Conservation (phyloP, 2,888 invertebrate genomes). For the Lasioglossum pauxillum region DNA sequence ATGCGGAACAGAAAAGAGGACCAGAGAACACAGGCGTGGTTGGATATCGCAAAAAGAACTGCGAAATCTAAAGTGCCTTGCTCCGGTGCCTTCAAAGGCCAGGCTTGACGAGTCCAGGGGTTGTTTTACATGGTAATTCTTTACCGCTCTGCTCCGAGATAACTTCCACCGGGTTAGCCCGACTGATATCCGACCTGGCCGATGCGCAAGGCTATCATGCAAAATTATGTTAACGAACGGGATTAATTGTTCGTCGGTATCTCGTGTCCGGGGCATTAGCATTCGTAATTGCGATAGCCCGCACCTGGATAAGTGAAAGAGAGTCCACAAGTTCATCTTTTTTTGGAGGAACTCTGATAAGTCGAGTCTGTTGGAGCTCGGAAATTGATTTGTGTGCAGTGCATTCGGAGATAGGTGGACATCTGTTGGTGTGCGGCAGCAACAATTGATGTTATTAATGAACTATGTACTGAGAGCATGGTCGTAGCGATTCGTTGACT, state of each 20-base stretch:
- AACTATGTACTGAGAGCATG: no score
- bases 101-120: conserved; percentile 6
- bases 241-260: conserved; percentile 55
- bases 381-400: neutral
- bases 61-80: conserved; percentile 56
- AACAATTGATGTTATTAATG: neutral
- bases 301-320: conserved; percentile 41
- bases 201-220: conserved; percentile 57
- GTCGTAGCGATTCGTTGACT: neutral
- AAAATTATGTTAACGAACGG: conserved; percentile 60
- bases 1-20: conserved; percentile 23
- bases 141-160: conserved; percentile 58
- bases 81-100: conserved; percentile 47
- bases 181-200: conserved; percentile 39
- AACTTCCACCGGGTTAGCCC: conserved; percentile 49
- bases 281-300: conserved; percentile 47
- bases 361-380: neutral
- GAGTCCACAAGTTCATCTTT: neutral
- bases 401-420: neutral
- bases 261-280: conserved; percentile 47
- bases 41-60: conserved; percentile 36
- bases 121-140: conserved; percentile 67
- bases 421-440: neutral
- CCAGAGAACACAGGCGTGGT: neutral
- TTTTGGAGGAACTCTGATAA: neutral